Evolutionary conservation across 2,888 invertebrate genomes (phyloP), one percentile per base, ranked within the genome.

Genomic region (Steromphala cineraria): DNA sequence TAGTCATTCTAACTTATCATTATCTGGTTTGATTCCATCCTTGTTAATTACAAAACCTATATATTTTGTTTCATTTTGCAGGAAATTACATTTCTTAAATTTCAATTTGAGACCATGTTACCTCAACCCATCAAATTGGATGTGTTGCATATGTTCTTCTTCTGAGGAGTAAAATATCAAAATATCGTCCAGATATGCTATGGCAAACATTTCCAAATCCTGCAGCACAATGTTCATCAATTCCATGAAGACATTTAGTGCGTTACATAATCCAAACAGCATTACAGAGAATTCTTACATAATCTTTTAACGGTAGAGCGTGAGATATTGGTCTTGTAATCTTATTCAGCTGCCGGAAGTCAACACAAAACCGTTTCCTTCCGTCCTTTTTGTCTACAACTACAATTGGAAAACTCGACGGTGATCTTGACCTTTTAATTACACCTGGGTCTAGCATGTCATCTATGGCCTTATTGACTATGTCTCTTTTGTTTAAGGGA

Each of bases 141-240:
- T 76, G 74, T 82, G 81, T 36, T 77, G 21, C n/a, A 81, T n/a
- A 67, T 84, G 86, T 46, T 85, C 84, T 24, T 85, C 82, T 17
- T 76, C 7, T 8, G 80, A 80, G 24, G 62, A 19, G 8, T 75
- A 78, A 24, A 81, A 82, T 28, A 84, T 81, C 0, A 85, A 21
- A 40, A 85, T 81, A 28, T 85, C 83, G 56, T 86, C 84, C 0
- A 85, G 46, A 53, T 84, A 83, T 5, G 79, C 75, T 0, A 78
- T 62, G 2, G 81, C 75, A 78, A 84, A 87, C 8, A 76, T 17
- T 21, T 78, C 80, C 7, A 77, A 55, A 2, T 82, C 84, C 19
- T 82, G 31, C 10, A 86, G 75, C 13, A 82, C 84, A 53, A 67
- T 67, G 8, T 53, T 21, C 79, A 86, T 80, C 10, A 84, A 53